Evolutionary conservation across 2,888 invertebrate genomes (phyloP).

Genomic region (Drosophila meridiana): DNA sequence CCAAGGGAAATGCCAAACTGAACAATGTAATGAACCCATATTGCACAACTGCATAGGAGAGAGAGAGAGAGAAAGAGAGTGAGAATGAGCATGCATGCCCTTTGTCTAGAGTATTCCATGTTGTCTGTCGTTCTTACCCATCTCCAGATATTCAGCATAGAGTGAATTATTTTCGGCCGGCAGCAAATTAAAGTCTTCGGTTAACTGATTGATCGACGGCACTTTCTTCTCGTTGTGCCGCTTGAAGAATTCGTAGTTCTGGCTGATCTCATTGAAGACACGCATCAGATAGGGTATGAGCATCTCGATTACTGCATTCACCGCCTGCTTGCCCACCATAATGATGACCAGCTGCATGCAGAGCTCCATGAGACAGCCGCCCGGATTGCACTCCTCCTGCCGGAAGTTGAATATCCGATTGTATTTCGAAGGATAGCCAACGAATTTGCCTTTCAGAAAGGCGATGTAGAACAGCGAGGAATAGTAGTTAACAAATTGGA

Average conservation of each 20-base stretch:
- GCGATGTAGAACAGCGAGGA: slow-evolving; percentile 94
- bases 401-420: slow-evolving; percentile 89
- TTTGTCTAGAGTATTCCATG: no score
- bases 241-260: slow-evolving; percentile 86
- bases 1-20: slow-evolving; percentile 94
- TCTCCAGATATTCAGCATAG: slow-evolving; percentile 94
- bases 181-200: slow-evolving; percentile 90
- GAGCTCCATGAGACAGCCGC: slow-evolving; percentile 94
- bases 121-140: slow-evolving; percentile 86
- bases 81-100: no score
- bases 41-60: slow-evolving; percentile 89
- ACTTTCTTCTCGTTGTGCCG: slow-evolving; percentile 82
- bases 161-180: slow-evolving; percentile 89
- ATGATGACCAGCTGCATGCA: slow-evolving; percentile 94
- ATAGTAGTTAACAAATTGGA: slow-evolving; percentile 96
- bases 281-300: slow-evolving; percentile 88
- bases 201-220: slow-evolving; percentile 89
- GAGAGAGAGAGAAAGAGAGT: neutral
- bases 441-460: slow-evolving; percentile 91
- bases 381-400: slow-evolving; percentile 93
- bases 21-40: slow-evolving; percentile 95
- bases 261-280: slow-evolving; percentile 84
- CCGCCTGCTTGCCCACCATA: slow-evolving; percentile 94
- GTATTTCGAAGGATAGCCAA: slow-evolving; percentile 92
- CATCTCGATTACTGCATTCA: slow-evolving; percentile 92